Evolutionary conservation across 2,797 vertebrate genomes (phyloP), one percentile per base, ranked within the genome.

Genomic region (Malacoctenus gilli): DNA sequence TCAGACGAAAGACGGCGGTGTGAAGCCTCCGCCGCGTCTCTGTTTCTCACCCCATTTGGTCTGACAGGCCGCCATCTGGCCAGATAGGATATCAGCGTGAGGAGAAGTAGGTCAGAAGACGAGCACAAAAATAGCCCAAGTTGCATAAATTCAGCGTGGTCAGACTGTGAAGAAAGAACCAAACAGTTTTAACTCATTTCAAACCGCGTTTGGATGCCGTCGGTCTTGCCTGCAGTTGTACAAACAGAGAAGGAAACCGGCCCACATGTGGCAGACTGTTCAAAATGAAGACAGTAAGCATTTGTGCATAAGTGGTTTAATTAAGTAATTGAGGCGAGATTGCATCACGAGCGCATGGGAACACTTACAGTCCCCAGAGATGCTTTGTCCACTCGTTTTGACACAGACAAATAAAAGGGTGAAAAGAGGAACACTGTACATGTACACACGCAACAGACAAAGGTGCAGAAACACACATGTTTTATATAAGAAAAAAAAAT

Each of bases 231-330:
- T 28, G 5, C 25, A 28, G 25, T 28, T 28, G 6, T 9, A 28
- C 25, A 28, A 28, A 28, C 25, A 28, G 9, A 6, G 25, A 9
- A 28, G 52, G 19, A 47, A 48, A 60, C 9, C 32, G 4, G 28
- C 16, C 42, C 57, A 64, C 21, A 61, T 70, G 69, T 58, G 46
- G 30, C 11, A 36, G 50, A 19, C 11, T 19, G 54, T 63, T 83
- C 52, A 59, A 64, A 48, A 4, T 19, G 58, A 70, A 59, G 41
- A 72, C 36, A 3, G 23, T 62, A 38, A 75, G 44, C 59, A 52
- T 80, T 74, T 68, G 16, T 21, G 35, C 59, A 28, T 28, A 80
- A 77, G 49, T 76, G 73, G 51, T 31, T 42, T 57, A 39, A 75
- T 85, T 64, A 68, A 73, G 67, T 70, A 1, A 64, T 54, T 75